Evolutionary conservation across 35 echinoderm and acorn worm genomes (phyloP).

Genomic region (Apostichopus japonicus): DNA sequence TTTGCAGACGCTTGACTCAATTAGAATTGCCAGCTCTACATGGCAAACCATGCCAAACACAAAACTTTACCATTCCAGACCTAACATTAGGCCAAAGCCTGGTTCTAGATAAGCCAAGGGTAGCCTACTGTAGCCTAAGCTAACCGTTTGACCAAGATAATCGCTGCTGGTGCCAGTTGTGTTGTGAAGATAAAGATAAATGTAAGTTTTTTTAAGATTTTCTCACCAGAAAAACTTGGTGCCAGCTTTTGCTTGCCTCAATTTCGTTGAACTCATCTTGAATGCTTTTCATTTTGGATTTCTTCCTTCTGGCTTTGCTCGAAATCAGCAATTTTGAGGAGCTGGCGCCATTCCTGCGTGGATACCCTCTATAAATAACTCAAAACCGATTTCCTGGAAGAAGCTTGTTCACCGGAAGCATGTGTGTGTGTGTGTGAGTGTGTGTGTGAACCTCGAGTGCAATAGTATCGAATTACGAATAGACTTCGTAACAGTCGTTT

Average conservation of each 20-base stretch:
- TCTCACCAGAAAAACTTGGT: constrained; percentile 54
- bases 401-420: constrained; percentile 44
- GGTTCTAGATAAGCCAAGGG: too few species aligned
- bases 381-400: constrained; percentile 52
- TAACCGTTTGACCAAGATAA: too few species aligned
- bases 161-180: not conserved
- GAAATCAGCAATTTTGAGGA: constrained; percentile 22
- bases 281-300: constrained; percentile 49
- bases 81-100: too few species aligned
- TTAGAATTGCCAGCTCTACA: too few species aligned
- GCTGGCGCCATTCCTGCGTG: constrained; percentile 57
- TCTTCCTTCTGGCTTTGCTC: not conserved
- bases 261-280: constrained; percentile 57
- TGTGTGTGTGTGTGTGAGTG: constrained; percentile 15
- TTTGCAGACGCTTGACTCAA: too few species aligned
- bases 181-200: not conserved
- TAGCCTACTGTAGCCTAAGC: too few species aligned
- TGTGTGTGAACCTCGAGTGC: not conserved
- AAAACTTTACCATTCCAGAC: too few species aligned
- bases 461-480: constrained; percentile 37
- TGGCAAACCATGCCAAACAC: too few species aligned
- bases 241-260: constrained; percentile 37
- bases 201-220: not conserved
- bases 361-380: constrained; percentile 63
- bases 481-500: constrained; percentile 29